Conservation (phyloP, 2,797 vertebrate species). For the Adelosebastes latens region DNA sequence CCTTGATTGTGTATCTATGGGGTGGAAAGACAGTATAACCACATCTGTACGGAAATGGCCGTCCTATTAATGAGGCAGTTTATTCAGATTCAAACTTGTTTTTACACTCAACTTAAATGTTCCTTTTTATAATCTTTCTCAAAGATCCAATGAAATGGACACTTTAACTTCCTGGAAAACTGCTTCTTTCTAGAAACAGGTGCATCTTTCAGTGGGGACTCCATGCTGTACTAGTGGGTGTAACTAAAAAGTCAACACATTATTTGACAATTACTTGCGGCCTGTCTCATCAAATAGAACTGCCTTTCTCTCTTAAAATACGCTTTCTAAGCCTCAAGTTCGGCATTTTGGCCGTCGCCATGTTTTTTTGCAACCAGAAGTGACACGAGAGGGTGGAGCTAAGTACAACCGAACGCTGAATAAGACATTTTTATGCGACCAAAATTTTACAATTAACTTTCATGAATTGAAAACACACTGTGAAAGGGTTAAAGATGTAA, state of each 20-base stretch:
- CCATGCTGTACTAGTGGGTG: not conserved
- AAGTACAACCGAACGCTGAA: not conserved
- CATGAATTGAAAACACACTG: too few relatives aligned
- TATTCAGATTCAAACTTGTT: conserved; percentile 22
- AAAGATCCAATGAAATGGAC: conserved; percentile 28
- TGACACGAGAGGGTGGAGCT: not conserved
- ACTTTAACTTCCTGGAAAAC: conserved; percentile 3
- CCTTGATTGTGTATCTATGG: conserved; percentile 45
- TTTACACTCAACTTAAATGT: conserved; percentile 33
- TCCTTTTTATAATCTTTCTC: conserved; percentile 26
- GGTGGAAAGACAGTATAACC: conserved; percentile 28
- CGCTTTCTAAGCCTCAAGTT: not conserved
- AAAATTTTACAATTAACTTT: too few relatives aligned
- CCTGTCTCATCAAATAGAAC: not conserved
- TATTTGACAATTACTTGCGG: not conserved
- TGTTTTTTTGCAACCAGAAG: too few relatives aligned
- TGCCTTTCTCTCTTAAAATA: not conserved
- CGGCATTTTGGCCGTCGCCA: not conserved
- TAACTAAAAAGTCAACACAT: not conserved
- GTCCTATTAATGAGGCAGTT: conserved; percentile 37
- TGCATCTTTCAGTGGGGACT: not conserved
- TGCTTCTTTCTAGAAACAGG: not conserved
- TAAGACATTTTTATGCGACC: too few relatives aligned
- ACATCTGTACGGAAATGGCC: conserved; percentile 50
- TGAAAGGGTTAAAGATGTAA: too few relatives aligned